Evolutionary conservation across 2,113 vertebrate species (phyloP).

Genomic region (Alces alces): DNA sequence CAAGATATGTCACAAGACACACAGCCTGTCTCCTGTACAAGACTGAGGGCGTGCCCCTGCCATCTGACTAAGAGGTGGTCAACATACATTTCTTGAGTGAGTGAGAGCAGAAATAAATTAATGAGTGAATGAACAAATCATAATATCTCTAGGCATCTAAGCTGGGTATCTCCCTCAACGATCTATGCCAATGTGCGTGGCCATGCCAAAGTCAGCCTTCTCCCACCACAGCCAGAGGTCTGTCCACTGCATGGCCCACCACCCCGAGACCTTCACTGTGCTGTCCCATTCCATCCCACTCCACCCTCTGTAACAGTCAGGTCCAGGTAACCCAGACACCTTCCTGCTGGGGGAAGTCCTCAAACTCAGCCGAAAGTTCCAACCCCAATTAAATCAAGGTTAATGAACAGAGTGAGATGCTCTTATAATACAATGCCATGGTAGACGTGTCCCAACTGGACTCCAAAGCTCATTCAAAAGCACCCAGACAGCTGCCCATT

Average conservation of each 20-base stretch:
- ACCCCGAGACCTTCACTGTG: neutral
- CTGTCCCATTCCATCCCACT: accelerated
- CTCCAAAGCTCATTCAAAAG: neutral
- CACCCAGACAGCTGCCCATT: neutral
- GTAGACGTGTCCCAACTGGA: neutral
- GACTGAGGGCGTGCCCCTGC: neutral
- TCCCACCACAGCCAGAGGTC: neutral
- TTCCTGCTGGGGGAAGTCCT: neutral
- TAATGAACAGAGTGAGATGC: neutral
- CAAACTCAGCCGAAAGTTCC: neutral
- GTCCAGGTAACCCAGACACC: neutral
- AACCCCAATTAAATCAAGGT: neutral
- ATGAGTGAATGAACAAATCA: neutral
- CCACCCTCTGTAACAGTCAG: neutral
- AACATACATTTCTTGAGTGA: neutral
- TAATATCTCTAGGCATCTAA: neutral
- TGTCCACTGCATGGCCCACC: neutral
- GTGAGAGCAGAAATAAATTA: neutral
- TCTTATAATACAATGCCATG: neutral
- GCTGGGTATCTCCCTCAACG: neutral
- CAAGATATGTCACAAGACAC: neutral
- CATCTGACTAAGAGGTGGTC: neutral
- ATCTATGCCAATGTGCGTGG: neutral
- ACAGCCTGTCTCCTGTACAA: neutral
- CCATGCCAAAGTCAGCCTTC: neutral